Base-by-base conservation (phyloP, 2,888 invertebrate genomes). In the Temnothorax rugatulus region DNA sequence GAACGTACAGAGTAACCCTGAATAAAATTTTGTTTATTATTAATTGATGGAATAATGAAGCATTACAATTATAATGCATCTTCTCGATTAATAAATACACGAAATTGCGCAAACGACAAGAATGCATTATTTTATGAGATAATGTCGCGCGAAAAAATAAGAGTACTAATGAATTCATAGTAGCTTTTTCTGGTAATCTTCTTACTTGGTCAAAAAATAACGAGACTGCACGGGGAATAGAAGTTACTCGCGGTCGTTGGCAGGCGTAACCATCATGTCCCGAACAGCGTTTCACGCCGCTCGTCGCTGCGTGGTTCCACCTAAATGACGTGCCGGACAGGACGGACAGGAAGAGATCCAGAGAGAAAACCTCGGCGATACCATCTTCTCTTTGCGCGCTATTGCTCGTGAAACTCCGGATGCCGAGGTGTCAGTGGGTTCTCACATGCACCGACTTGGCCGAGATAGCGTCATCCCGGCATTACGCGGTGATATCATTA, bases 401-500 rank as follows among this genome's bases (percentile, higher is more conserved):
- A 91, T 91, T 87, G 88, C 90, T 88, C 86, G 87, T 87, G 88
- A 90, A 90, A 90, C 83, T 87, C 82, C 68, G 88, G 91, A 89
- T 89, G 41, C 38, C 86, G 92, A 93, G 91, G 93, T 92, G 93
- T 93, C 93, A 90, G 91, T 82, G 85, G 90, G 92, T 93, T 93
- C 93, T 93, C 93, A 94, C 92, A 93, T 92, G 90, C 90, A 87
- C 90, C 84, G 86, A 90, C 83, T 34, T 83, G 44, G 84, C 21
- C 83, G 91, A 92, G 93, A 93, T 93, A 93, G 90, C 91, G 92
- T 93, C 93, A 89, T 84, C 86, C 89, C 84, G 90, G 88, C 91
- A 90, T 91, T 91, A 89, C 89, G 86, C 82, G 41, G 91, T 91
- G 92, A 94, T 94, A 93, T 93, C 93, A 93, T 94, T 94, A 93